Base-by-base conservation (phyloP, 2,888 invertebrate genomes). In the Ferrisia virgata region DNA sequence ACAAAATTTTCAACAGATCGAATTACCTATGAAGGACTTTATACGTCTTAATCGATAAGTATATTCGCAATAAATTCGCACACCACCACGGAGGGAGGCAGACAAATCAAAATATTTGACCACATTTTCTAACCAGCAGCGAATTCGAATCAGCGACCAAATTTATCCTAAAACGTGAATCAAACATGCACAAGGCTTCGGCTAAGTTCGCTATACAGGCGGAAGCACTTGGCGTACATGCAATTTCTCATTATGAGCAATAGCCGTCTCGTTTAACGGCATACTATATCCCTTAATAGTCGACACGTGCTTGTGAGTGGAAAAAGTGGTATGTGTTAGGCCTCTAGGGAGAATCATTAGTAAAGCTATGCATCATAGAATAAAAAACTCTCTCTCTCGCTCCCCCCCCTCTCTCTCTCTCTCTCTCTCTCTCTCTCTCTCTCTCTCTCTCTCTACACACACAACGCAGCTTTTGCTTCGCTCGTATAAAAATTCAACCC, bases 291-390 rank as follows among this genome's bases (percentile, higher is more conserved):
- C 58, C 58, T 64, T 64, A 64, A 64, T 64, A 64, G 58, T 64
- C 58, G 58, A 64, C 58, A 64, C 58, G 58, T 64, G 58, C 58
- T 64, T 64, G 58, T 64, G 58, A 64, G 58, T 64, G 58, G 58
- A 64, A 64, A 64, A 64, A 64, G 58, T 64, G 58, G 58, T 64
- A 64, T 64, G 58, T 28, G 58, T 28, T 28, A 64, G 58, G 58
- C 58, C 58, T 64, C 58, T 13, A 25, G 58, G 58, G 58, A 64
- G 58, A 64, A 64, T 64, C 58, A 64, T 64, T 64, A 64, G 58
- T 64, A 64, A 64, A 64, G 58, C 58, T 64, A 64, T 64, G 58
- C 58, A 64, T 64, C 58, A 64, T 64, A 64, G 28, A 64, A 64
- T 64, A 64, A 64, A 64, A 64, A 64, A 53, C 39, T 39, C 39